These are phyloP conservation scores for Cheilosia vulpina DNA, from an alignment of 2,888 invertebrate species.

Conservation along the genomic window DNA sequence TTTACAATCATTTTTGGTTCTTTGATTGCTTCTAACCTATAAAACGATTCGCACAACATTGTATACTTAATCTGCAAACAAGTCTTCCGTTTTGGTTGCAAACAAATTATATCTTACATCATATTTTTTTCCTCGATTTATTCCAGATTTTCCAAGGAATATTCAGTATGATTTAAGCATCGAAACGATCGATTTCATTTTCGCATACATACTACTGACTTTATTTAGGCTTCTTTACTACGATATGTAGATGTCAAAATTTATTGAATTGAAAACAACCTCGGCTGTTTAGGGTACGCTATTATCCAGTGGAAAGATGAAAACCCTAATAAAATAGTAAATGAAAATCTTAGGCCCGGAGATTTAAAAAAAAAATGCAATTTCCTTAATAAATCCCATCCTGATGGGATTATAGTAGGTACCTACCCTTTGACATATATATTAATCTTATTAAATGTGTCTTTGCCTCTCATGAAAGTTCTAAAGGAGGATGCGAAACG, in stretches of 20 bases:
- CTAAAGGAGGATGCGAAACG: slow-evolving; percentile 17
- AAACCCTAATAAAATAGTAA: slow-evolving; percentile 40
- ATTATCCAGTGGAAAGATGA: neutral
- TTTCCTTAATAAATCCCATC: slow-evolving; percentile 38
- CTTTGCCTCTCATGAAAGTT: slow-evolving; percentile 24
- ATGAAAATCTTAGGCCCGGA: slow-evolving; percentile 21
- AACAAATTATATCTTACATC: too few species aligned
- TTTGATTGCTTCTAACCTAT: too few species aligned
- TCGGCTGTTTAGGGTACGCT: neutral
- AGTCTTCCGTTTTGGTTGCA: too few species aligned
- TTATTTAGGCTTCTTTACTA: neutral
- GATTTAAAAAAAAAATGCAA: slow-evolving; percentile 32
- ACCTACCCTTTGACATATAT: slow-evolving; percentile 17
- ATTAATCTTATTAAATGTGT: slow-evolving; percentile 49
- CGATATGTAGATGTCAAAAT: neutral
- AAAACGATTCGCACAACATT: too few species aligned
- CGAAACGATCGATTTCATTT: neutral
- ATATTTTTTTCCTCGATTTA: neutral
- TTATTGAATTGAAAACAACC: neutral
- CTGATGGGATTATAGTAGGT: slow-evolving; percentile 17
- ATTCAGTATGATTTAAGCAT: neutral
- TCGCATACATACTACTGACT: neutral
- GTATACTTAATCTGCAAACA: too few species aligned
- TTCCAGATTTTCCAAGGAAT: neutral
- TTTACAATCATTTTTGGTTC: too few species aligned